Evolutionary conservation across 2,113 vertebrate species (phyloP).

Genomic region (Canis aureus): DNA sequence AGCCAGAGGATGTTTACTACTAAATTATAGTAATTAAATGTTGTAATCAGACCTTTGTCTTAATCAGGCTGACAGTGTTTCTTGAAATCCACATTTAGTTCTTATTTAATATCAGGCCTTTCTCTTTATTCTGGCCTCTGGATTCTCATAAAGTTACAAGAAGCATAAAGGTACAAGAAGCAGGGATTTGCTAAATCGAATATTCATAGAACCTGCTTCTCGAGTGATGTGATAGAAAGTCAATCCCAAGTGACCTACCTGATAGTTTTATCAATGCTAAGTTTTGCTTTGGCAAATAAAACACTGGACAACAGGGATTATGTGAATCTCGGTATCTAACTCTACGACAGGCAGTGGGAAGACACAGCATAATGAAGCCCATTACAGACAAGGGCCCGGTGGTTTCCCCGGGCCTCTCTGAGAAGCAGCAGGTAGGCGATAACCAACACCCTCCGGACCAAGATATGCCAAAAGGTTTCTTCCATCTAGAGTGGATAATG

Average conservation of each 20-base stretch:
- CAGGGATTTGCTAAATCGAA: constrained; percentile 20
- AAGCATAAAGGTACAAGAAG: constrained; percentile 5
- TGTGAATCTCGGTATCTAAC: background rate
- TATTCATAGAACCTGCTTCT: constrained; percentile 34
- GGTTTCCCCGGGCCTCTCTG: background rate
- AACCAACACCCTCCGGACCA: background rate
- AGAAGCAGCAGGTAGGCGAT: background rate
- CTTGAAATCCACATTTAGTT: constrained; percentile 61
- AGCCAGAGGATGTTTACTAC: constrained; percentile 67
- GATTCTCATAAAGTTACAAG: constrained; percentile 57
- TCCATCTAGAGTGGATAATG: background rate
- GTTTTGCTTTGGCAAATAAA: constrained; percentile 62
- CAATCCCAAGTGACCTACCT: constrained; percentile 53
- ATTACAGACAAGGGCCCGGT: background rate
- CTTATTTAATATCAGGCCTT: constrained; percentile 39
- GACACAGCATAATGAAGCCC: background rate
- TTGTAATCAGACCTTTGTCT: constrained; percentile 62
- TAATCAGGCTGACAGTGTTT: constrained; percentile 56
- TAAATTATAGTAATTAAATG: constrained; percentile 68
- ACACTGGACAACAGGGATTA: background rate
- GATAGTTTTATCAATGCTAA: constrained; percentile 53
- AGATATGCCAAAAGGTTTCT: background rate
- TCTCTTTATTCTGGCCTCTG: constrained; percentile 39
- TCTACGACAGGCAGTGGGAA: background rate
- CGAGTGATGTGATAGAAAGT: background rate